Percentiles rank a stretch among this genome's conserved stretches.
Evolutionary conservation across 2,888 invertebrate species (phyloP).

Genomic region (Eristalinus aeneus): DNA sequence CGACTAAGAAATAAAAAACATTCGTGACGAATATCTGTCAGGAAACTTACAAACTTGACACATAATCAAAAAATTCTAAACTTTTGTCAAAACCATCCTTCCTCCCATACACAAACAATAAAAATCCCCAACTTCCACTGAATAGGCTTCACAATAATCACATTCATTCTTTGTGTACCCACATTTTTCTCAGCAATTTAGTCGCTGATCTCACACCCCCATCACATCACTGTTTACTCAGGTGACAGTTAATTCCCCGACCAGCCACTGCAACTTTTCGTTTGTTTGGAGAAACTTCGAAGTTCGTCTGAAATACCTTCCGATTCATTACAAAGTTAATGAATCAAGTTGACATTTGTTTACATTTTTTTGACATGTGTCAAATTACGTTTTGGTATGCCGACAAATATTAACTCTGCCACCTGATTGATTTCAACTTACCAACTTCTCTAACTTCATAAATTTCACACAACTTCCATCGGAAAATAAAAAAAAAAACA

Average conservation of each 20-base stretch:
- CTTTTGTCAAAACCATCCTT: not conserved
- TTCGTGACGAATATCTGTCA: no score
- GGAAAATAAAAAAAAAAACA: not conserved
- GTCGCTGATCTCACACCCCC: not conserved
- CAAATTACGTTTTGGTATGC: not conserved
- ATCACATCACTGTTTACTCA: not conserved
- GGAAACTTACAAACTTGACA: no score
- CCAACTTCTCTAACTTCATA: not conserved
- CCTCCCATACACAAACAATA: not conserved
- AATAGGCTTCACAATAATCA: not conserved
- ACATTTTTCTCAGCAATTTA: not conserved
- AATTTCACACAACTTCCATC: slow-evolving; percentile 1
- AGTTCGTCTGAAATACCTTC: slow-evolving; percentile 23
- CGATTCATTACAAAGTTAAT: slow-evolving; percentile 28
- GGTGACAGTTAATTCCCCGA: not conserved
- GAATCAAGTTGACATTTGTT: slow-evolving; percentile 24
- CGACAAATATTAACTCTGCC: not conserved
- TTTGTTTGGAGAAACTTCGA: not conserved
- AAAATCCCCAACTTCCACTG: not conserved
- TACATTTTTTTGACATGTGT: slow-evolving; percentile 1
- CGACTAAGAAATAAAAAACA: no score
- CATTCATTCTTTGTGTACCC: not conserved
- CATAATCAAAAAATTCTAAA: not conserved
- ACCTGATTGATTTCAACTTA: not conserved
- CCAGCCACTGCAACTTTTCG: not conserved